Percentiles rank a stretch among this genome's conserved stretches.
These are phyloP conservation scores for Pyrocoelia pectoralis DNA, from an alignment of 2,888 invertebrate genomes.

Conservation along the genomic window DNA sequence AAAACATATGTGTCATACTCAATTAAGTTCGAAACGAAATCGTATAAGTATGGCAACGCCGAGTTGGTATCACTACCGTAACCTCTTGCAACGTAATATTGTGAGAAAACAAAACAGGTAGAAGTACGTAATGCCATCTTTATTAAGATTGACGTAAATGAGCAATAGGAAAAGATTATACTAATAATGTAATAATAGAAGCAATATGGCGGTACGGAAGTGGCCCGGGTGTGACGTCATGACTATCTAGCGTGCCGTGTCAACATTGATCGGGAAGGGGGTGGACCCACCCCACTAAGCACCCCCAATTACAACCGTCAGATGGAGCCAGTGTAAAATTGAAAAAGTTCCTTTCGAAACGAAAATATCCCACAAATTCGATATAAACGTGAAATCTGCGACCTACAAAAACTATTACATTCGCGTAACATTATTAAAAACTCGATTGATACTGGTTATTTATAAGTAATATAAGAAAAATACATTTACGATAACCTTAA, in stretches of 20 bases:
- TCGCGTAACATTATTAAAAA: not conserved
- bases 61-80: constrained; percentile 14
- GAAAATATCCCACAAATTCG: constrained; percentile 21
- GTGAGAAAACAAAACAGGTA: constrained; percentile 16
- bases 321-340: constrained; percentile 46
- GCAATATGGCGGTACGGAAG: constrained; percentile 49
- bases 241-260: constrained; percentile 56
- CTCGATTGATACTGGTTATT: not conserved
- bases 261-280: constrained; percentile 56
- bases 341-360: constrained; percentile 39
- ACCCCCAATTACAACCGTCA: constrained; percentile 50
- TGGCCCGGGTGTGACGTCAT: constrained; percentile 44
- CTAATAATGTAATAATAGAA: constrained; percentile 40
- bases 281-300: constrained; percentile 44
- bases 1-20: not conserved
- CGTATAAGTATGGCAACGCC: constrained; percentile 3
- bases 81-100: constrained; percentile 18
- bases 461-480: constrained; percentile 7
- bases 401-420: constrained; percentile 6
- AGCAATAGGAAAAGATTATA: constrained; percentile 20
- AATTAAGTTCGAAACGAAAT: not conserved
- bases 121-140: constrained; percentile 33
- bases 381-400: constrained; percentile 14
- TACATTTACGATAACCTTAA: constrained; percentile 15
- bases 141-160: constrained; percentile 34